Evolutionary conservation across 2,113 vertebrate genomes (phyloP).

Genomic region (Taurulus bubalis): DNA sequence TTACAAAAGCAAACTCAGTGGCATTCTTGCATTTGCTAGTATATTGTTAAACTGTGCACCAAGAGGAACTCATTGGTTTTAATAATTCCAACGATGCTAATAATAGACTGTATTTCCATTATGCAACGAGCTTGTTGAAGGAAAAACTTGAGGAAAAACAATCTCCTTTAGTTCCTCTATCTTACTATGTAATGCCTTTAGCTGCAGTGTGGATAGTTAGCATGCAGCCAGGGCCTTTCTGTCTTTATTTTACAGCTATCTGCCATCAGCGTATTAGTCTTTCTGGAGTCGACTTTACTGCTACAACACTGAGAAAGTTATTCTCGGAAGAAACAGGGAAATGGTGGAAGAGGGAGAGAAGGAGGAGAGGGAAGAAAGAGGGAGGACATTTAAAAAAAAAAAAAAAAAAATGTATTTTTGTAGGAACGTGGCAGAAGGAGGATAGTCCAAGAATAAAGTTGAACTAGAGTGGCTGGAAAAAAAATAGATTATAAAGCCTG

Average conservation of each 20-base stretch:
- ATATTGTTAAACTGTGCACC: conserved; percentile 1
- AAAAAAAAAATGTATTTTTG: no score
- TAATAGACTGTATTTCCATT: conserved; percentile 25
- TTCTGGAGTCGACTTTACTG: conserved; percentile 43
- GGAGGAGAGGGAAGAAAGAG: neutral
- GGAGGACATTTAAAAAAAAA: conserved; percentile 14
- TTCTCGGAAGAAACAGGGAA: conserved; percentile 43
- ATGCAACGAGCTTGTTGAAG: conserved; percentile 21
- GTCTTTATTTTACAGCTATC: conserved; percentile 51
- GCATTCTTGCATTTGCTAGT: neutral
- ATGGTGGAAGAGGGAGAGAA: conserved; percentile 14
- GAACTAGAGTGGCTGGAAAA: conserved; percentile 10
- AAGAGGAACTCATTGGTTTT: neutral
- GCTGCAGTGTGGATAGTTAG: conserved; percentile 44
- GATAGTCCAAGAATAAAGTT: conserved; percentile 40
- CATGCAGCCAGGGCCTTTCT: conserved; percentile 35
- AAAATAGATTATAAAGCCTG: conserved; percentile 30
- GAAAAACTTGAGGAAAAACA: neutral
- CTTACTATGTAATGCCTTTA: conserved; percentile 16
- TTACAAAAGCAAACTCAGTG: neutral
- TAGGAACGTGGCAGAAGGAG: conserved; percentile 9
- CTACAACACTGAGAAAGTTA: conserved; percentile 27
- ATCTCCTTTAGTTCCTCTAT: conserved; percentile 15
- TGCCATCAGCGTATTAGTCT: conserved; percentile 51
- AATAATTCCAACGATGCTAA: conserved; percentile 9